Conservation (phyloP, 1,140 invertebrate genomes). For the Listronotus oregonensis region DNA sequence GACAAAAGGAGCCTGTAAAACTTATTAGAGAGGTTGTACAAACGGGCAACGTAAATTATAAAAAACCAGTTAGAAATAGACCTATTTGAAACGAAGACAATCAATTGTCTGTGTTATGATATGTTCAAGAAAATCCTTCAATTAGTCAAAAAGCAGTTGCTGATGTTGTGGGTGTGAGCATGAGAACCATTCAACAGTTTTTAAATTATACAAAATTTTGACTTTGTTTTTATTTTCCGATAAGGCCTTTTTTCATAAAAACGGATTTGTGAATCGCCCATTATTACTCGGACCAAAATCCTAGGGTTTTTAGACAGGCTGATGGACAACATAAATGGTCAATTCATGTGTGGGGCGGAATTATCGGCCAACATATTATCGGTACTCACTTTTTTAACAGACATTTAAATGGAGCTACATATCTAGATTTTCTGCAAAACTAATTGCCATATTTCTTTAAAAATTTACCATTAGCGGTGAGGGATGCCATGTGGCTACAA, state of each 20-base stretch:
- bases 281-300: conserved; percentile 2
- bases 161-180: no score
- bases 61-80: no score
- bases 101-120: no score
- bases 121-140: no score
- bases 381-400: conserved; percentile 1
- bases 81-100: no score
- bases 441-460: background rate
- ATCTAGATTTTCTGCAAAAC: background rate
- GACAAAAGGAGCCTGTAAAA: no score
- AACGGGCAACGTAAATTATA: no score
- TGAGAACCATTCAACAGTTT: no score
- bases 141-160: no score
- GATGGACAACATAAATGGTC: background rate
- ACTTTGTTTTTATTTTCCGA: background rate
- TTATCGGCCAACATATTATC: background rate
- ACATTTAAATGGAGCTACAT: background rate
- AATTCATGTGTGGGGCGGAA: background rate
- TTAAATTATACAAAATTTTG: no score
- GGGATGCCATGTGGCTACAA: no score
- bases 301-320: background rate
- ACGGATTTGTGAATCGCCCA: background rate
- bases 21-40: no score
- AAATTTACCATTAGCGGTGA: background rate
- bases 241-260: background rate